Evolutionary conservation across 2,888 invertebrate species (phyloP).

Genomic region (Nomada lathburiana): DNA sequence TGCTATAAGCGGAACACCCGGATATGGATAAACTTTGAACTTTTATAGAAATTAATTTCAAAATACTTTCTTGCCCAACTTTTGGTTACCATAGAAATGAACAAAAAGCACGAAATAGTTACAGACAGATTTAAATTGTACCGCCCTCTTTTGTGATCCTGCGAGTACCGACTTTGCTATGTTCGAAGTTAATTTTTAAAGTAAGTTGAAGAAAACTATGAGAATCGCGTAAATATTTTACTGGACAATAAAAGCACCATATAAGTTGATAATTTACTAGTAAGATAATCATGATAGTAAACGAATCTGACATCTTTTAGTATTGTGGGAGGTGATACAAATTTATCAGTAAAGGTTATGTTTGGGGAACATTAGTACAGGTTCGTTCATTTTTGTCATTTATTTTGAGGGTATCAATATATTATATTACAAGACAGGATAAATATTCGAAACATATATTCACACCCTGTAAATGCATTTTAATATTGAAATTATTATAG

Average conservation of each 20-base stretch:
- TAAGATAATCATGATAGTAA: background rate
- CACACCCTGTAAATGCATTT: background rate
- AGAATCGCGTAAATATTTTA: background rate
- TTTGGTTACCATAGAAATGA: too few species aligned
- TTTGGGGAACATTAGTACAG: background rate
- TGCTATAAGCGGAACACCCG: too few species aligned
- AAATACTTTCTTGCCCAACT: too few species aligned
- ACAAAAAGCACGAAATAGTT: background rate
- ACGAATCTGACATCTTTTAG: background rate
- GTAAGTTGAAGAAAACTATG: background rate
- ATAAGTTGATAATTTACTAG: background rate
- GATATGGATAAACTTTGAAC: too few species aligned
- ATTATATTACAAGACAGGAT: background rate
- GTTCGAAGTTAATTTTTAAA: background rate
- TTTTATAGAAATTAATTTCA: too few species aligned
- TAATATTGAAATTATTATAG: background rate
- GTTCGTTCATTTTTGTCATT: background rate
- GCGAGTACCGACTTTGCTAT: too few species aligned
- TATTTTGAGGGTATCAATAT: background rate
- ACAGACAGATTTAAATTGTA: slow-evolving; percentile 24
- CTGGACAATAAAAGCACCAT: background rate
- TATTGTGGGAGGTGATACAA: background rate
- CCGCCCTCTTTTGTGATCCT: background rate
- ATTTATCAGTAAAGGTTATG: slow-evolving; percentile 38
- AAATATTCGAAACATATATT: background rate